Evolutionary conservation across 2,113 vertebrate genomes (phyloP).

Genomic region (Clarias gariepinus): DNA sequence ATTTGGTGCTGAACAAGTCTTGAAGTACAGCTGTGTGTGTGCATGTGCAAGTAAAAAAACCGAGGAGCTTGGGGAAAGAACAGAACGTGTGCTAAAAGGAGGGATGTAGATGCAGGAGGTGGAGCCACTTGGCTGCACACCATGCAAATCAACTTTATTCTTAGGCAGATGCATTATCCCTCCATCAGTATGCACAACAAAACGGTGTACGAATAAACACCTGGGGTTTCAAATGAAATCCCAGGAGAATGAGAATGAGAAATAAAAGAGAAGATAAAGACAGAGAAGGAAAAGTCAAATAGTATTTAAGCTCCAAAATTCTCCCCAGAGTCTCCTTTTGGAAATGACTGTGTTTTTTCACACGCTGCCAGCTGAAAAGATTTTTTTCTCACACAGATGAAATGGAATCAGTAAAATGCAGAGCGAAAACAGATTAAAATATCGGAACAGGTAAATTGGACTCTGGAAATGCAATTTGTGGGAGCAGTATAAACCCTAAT

Average conservation of each 20-base stretch:
- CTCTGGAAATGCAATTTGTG: constrained; percentile 17
- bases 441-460: not conserved
- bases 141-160: constrained; percentile 40
- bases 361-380: constrained; percentile 1
- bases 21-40: not conserved
- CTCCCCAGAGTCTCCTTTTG: constrained; percentile 27
- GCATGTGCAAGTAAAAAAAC: not conserved
- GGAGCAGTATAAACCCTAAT: constrained; percentile 1
- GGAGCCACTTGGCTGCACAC: constrained; percentile 7
- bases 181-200: constrained; percentile 36
- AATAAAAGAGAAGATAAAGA: not conserved
- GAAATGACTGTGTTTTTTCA: not conserved
- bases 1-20: not conserved
- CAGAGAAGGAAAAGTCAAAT: constrained; percentile 39
- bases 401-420: constrained; percentile 22
- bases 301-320: constrained; percentile 35
- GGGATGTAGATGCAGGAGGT: constrained; percentile 29
- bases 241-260: not conserved
- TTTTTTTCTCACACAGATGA: constrained; percentile 12
- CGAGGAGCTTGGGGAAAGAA: constrained; percentile 5
- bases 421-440: not conserved
- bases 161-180: constrained; percentile 26
- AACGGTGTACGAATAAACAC: constrained; percentile 22
- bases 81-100: not conserved
- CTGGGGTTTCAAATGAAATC: constrained; percentile 21